phyloP scores from a whole-genome alignment of 2,888 invertebrate genomes.

The Dicranocentrus wangi region DNA sequence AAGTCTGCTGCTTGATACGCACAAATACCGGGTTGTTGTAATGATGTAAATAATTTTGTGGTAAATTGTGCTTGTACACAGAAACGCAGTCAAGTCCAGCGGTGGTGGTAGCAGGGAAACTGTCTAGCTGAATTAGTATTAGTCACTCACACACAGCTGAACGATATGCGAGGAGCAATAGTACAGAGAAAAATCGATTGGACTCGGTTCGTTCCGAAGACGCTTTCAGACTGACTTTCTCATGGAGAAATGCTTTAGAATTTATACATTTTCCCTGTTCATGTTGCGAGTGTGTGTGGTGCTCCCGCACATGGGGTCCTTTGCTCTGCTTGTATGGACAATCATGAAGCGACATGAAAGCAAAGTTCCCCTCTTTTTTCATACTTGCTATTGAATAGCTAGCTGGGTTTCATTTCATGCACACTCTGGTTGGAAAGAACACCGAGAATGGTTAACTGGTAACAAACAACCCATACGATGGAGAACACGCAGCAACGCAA shows the following conservation, averaged over 20 bases:
- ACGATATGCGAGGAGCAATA: background rate
- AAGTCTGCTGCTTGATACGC: too few relatives aligned
- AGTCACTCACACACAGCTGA: conserved; percentile 31
- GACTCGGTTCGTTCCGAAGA: conserved; percentile 52
- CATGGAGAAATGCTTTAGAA: conserved; percentile 36
- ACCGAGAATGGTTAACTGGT: too few relatives aligned
- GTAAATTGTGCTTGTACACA: background rate
- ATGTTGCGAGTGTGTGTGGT: background rate
- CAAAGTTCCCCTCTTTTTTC: background rate
- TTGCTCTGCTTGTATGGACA: background rate
- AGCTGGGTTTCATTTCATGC: background rate
- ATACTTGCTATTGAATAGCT: background rate
- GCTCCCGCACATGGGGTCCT: background rate
- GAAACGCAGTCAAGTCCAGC: background rate
- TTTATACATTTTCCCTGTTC: conserved; percentile 22
- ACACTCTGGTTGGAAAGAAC: too few relatives aligned
- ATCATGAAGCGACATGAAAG: conserved; percentile 6
- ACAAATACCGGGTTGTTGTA: background rate
- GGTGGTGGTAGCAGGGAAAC: conserved; percentile 2
- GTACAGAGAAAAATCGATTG: conserved; percentile 7
- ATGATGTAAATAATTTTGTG: too few relatives aligned
- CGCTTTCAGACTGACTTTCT: conserved; percentile 51
- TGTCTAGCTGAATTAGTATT: conserved; percentile 14
- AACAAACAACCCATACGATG: too few relatives aligned
- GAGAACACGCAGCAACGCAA: too few relatives aligned